These are phyloP conservation scores for Beris morrisii DNA, from an alignment of 2,888 invertebrate species.

Conservation along the genomic window DNA sequence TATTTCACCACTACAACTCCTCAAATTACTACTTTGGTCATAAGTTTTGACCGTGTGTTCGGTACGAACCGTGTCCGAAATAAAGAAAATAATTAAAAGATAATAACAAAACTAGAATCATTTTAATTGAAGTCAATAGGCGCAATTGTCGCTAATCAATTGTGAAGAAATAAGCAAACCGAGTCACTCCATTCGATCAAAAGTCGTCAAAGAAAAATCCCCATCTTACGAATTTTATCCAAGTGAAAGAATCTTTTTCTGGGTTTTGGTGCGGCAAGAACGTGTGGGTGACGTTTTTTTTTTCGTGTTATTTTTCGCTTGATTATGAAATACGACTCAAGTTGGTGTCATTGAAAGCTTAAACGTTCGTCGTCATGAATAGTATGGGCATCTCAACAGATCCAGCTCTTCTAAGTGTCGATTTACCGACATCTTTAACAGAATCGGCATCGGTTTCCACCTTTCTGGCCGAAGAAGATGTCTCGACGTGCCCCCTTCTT, in stretches of 20 bases:
- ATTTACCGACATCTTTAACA: conserved; percentile 48
- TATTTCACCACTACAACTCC: background rate
- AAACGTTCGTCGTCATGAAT: conserved; percentile 41
- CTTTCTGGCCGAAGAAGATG: conserved; percentile 62
- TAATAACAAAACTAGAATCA: background rate
- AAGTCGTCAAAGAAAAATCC: background rate
- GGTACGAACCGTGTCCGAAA: background rate
- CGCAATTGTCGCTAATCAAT: background rate
- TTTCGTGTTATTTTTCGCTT: background rate
- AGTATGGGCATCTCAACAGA: conserved; percentile 52
- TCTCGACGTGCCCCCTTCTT: conserved; percentile 67
- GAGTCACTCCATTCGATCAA: background rate
- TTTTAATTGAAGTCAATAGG: conserved; percentile 14
- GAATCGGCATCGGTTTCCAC: conserved; percentile 54
- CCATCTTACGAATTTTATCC: conserved; percentile 2
- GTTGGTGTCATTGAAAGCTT: background rate
- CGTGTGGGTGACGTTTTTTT: background rate
- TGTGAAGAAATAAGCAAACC: background rate
- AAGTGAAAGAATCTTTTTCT: background rate
- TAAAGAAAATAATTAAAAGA: background rate
- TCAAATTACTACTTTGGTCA: background rate
- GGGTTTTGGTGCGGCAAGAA: background rate
- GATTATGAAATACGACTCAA: conserved; percentile 13
- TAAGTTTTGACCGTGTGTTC: background rate
- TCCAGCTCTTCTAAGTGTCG: conserved; percentile 51